Percentiles rank a stretch among this genome's conserved stretches.
These are phyloP conservation scores for Leucophenga montana DNA, from an alignment of 2,888 invertebrate genomes.

Conservation along the genomic window DNA sequence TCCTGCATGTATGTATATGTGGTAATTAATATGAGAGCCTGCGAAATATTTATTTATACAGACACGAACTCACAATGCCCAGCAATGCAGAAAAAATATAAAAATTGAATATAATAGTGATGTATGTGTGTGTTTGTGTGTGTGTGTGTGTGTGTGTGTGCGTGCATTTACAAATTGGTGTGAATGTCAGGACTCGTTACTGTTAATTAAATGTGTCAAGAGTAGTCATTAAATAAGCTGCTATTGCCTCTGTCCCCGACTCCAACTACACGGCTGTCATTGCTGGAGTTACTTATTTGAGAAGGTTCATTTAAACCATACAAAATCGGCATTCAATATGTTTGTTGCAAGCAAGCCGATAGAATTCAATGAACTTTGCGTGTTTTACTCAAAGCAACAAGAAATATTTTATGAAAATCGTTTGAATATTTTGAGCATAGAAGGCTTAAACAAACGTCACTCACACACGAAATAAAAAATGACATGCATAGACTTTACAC, in stretches of 20 bases:
- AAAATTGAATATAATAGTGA: not conserved
- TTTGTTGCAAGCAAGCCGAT: too few relatives aligned
- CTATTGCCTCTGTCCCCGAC: too few relatives aligned
- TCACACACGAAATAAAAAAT: too few relatives aligned
- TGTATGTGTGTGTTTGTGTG: not conserved
- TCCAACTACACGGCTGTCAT: too few relatives aligned
- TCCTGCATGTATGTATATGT: not conserved
- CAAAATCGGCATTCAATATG: too few relatives aligned
- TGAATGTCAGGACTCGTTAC: conserved; percentile 54
- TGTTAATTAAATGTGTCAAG: conserved; percentile 68
- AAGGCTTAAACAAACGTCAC: not conserved
- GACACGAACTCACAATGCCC: not conserved
- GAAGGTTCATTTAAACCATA: too few relatives aligned
- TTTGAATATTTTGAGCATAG: too few relatives aligned
- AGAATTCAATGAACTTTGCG: too few relatives aligned
- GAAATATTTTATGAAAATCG: too few relatives aligned
- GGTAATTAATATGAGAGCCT: conserved; percentile 26
- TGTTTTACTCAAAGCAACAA: too few relatives aligned
- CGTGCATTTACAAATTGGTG: conserved; percentile 3
- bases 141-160: conserved; percentile 1
- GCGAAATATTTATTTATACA: conserved; percentile 23
- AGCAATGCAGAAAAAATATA: not conserved
- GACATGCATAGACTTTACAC: too few relatives aligned
- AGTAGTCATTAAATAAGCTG: conserved; percentile 60
- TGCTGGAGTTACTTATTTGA: too few relatives aligned